Evolutionary conservation across 2,888 invertebrate species (phyloP), one percentile per base, ranked within the genome.

Genomic region (Ypsolopha sequella): DNA sequence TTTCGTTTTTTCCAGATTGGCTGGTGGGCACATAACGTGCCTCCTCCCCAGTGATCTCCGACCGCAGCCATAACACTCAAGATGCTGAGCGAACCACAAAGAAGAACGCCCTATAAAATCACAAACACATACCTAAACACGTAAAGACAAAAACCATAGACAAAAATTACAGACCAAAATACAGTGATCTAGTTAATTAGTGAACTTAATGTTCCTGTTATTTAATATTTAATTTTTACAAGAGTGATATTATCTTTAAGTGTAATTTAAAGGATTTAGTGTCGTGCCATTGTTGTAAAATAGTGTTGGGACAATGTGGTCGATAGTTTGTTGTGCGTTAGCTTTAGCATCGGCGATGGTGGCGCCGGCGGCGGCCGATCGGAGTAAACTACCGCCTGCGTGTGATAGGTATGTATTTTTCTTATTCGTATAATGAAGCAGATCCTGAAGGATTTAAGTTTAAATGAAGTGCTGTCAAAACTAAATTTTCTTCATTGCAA

Each of bases 381-480:
- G 85, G 63, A 80, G 70, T 54, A 67, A 67, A 35, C 65, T 87
- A 55, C 88, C 88, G 50, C 89, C 88, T 13, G 82, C 88, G 48
- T 89, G 89, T 72, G 75, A 74, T 67, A 89, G 89, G 89, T 89
- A 63, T 87, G 85, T 70, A 48, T 46, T 49, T 47, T 52, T 44
- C 50, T 46, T 48, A 11, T 51, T 53, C 52, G 7, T 8, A n/a
- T 41, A 41, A 9, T 41, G 41, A 9, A 11, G 41, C n/a, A n/a
- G n/a, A 41, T n/a, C n/a, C 6, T 6, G 8, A 41, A 6, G 41
- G 7, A 41, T n/a, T 8, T 9, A 11, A 8, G n/a, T 10, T 7
- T 41, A 41, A 10, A 41, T 10, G 6, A n/a, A 10, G 6, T 6
- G 41, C n/a, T 8, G 41, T n/a, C n/a, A 6, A n/a, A 11, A 41